Evolutionary conservation across 2,888 invertebrate species (phyloP).

Genomic region (Dysmachus trigonus): DNA sequence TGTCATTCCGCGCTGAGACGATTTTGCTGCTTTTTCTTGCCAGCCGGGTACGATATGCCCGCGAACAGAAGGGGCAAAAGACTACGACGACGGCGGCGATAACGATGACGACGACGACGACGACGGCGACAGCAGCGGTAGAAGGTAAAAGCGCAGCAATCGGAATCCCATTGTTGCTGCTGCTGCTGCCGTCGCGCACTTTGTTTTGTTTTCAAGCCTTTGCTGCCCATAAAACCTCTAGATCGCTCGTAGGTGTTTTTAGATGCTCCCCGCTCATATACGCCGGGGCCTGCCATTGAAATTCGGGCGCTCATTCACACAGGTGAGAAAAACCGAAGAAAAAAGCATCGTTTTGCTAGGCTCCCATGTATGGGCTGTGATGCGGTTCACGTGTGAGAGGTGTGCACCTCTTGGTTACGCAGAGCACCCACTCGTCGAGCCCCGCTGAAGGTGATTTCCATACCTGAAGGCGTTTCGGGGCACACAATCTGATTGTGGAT

Average conservation of each 20-base stretch:
- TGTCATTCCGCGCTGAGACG: slow-evolving; percentile 35
- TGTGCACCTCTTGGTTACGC: background rate
- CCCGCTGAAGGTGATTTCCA: background rate
- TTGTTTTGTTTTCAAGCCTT: background rate
- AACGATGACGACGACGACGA: background rate
- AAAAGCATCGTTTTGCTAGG: background rate
- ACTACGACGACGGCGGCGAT: background rate
- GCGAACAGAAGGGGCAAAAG: background rate
- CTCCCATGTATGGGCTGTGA: background rate
- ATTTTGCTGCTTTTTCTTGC: background rate
- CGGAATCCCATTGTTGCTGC: slow-evolving; percentile 11
- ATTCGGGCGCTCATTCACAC: slow-evolving; percentile 13
- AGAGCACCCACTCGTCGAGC: slow-evolving; percentile 18
- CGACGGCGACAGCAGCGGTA: background rate
- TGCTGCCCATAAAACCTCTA: background rate
- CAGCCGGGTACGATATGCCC: background rate
- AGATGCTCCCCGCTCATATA: background rate
- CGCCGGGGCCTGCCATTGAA: slow-evolving; percentile 8
- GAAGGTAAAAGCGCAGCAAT: slow-evolving; percentile 17
- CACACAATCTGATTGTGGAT: background rate
- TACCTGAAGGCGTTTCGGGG: background rate
- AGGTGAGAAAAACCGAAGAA: slow-evolving; percentile 18
- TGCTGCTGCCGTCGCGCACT: background rate
- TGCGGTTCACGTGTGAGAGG: background rate
- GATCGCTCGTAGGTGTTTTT: background rate